Percentiles rank a stretch among this genome's conserved stretches.
Evolutionary conservation across 2,113 vertebrate genomes (phyloP).

Genomic region (Sarotherodon lohbergeri): DNA sequence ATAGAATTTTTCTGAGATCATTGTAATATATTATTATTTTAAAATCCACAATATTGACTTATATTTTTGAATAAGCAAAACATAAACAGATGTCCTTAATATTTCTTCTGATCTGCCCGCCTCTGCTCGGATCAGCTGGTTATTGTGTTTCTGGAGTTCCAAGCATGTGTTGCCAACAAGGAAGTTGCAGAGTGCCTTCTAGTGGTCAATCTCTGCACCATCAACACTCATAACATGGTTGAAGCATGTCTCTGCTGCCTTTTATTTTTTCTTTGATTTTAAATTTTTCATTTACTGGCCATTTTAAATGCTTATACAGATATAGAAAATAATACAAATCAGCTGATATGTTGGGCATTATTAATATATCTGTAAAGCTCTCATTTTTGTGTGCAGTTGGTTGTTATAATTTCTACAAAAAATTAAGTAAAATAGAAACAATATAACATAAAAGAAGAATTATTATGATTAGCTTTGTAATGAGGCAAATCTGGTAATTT

Average conservation of each 20-base stretch:
- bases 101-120: too few relatives aligned
- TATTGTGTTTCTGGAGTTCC: too few relatives aligned
- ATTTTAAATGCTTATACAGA: not conserved
- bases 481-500: not conserved
- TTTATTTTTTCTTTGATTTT: not conserved
- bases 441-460: not conserved
- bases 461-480: not conserved
- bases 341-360: not conserved
- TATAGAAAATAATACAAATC: not conserved
- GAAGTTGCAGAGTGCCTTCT: not conserved
- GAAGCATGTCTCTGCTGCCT: not conserved
- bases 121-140: too few relatives aligned
- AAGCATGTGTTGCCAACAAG: too few relatives aligned
- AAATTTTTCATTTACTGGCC: not conserved
- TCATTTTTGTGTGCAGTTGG: not conserved
- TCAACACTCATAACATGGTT: not conserved
- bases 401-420: not conserved
- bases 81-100: not conserved
- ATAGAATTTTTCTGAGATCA: not conserved
- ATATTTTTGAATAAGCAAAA: not conserved
- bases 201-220: not conserved
- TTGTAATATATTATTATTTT: not conserved
- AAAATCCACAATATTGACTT: not conserved
- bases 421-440: not conserved
- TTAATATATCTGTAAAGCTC: not conserved